Percentiles rank a stretch among this genome's conserved stretches.
Conservation (phyloP, 2,888 invertebrate genomes). For the Chrysolina americana region DNA sequence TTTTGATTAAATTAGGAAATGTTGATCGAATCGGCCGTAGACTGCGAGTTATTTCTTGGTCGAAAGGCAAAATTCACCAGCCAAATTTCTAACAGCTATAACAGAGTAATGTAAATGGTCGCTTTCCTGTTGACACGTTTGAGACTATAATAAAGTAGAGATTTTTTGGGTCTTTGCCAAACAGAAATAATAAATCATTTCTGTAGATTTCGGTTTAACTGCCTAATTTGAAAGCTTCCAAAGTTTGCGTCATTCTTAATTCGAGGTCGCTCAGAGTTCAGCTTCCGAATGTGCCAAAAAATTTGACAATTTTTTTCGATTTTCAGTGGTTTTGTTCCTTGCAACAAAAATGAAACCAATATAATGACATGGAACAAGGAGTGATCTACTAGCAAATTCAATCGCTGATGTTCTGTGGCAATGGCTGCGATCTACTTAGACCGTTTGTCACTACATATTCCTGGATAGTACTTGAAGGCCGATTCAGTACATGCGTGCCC, state of each 20-base stretch:
- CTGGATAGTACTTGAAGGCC: too few species aligned
- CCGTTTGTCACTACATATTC: too few species aligned
- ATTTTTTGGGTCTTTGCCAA: constrained; percentile 2
- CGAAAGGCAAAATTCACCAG: not conserved
- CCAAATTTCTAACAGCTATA: not conserved
- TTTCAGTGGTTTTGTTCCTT: not conserved
- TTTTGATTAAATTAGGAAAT: too few species aligned
- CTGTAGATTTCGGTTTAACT: not conserved
- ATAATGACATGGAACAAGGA: not conserved
- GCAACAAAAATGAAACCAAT: not conserved
- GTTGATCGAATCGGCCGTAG: not conserved
- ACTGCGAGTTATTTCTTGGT: not conserved
- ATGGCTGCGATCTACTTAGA: not conserved
- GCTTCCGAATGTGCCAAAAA: not conserved
- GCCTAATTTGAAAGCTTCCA: constrained; percentile 2
- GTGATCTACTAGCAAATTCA: not conserved
- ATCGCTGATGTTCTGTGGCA: not conserved
- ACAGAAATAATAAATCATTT: constrained; percentile 13
- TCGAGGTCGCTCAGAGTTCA: not conserved
- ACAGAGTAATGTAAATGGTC: not conserved
- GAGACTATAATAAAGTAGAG: constrained; percentile 1
- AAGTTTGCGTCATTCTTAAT: constrained; percentile 8
- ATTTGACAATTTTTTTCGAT: not conserved
- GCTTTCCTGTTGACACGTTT: not conserved
- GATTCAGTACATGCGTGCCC: too few species aligned